Base-by-base conservation (phyloP, 1,140 invertebrate genomes). In the Drosophila tristis region DNA sequence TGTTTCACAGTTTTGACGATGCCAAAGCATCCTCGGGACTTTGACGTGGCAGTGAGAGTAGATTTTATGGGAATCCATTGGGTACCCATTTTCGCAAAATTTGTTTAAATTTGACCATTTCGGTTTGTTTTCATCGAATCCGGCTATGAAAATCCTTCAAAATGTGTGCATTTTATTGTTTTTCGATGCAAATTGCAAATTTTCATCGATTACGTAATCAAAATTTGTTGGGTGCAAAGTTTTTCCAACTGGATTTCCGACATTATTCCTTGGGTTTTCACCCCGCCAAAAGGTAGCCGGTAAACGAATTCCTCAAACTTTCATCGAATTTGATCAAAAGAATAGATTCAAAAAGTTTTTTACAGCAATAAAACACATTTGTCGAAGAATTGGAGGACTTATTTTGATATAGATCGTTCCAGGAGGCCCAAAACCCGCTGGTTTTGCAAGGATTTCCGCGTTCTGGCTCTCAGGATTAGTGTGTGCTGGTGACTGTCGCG, bases 71-170 rank as follows among this genome's bases (percentile, higher is more conserved):
- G 92, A 93, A 86, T 91, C 66, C 60, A 72, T 91, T 86, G 78
- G 92, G 93, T 94, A 95, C 95, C 95, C 95, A 94, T 96, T 96
- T 96, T 95, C 92, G 94, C 92, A 95, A 96, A 94, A 94, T 95
- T 84, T 93, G 90, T 92, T 93, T 93, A 92, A 95, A 95, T 93
- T 94, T 63, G 15, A 54, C 26, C 59, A 65, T 78, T 81, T 78
- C 51, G 62, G 65, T 79, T 76, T 73, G 73, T 78, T 90, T 90
- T 93, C 73, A 58, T 66, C 51, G 54, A 29, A 76, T 86, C 73
- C 71, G 45, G 62, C 54, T 47, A 61, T 50, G 55, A 92, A 92
- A 87, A 67, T 58, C 65, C 72, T 54, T 57, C 31, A 74, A 78
- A 73, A 78, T 73, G 16, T 74, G 53, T 68, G 16, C 31, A 62